A percentile compares a stretch with the other conserved stretches of the same genome.
Evolutionary conservation across 1,140 invertebrate species (phyloP).

Genomic region (Gonatopus flavifemur): DNA sequence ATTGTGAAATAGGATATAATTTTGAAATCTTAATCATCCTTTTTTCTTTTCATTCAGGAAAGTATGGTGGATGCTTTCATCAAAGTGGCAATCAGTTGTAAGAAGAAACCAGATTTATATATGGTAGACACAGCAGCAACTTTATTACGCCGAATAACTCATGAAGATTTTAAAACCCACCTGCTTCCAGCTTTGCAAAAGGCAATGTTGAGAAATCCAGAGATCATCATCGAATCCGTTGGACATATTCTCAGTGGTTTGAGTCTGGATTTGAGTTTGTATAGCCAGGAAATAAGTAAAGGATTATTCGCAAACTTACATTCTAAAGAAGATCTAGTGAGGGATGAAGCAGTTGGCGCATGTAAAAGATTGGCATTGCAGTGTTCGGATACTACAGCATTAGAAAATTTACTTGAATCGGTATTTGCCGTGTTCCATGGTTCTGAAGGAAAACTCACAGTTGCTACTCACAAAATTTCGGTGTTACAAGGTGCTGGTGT

Average conservation of each 20-base stretch:
- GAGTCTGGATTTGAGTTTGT: conserved; percentile 77
- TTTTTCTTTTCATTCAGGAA: conserved; percentile 56
- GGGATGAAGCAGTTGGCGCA: conserved; percentile 71
- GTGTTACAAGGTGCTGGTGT: conserved; percentile 85
- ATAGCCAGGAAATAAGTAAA: conserved; percentile 80
- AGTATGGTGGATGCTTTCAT: conserved; percentile 74
- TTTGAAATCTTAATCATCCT: conserved; percentile 1
- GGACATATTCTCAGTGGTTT: conserved; percentile 72
- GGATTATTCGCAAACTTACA: conserved; percentile 75
- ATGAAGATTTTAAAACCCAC: conserved; percentile 74
- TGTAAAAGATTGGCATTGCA: conserved; percentile 71
- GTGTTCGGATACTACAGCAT: conserved; percentile 68
- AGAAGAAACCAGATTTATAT: conserved; percentile 71
- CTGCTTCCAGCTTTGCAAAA: conserved; percentile 87
- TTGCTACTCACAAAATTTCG: conserved; percentile 84
- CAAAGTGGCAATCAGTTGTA: conserved; percentile 80
- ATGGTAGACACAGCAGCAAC: conserved; percentile 67
- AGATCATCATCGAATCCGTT: conserved; percentile 83
- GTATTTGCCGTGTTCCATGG: conserved; percentile 86
- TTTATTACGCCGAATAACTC: conserved; percentile 66
- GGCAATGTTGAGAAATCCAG: conserved; percentile 90
- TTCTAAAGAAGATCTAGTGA: conserved; percentile 79
- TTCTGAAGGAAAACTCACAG: conserved; percentile 88
- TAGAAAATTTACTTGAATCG: conserved; percentile 71
- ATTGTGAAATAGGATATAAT: not conserved